phyloP scores from a whole-genome alignment of 2,113 vertebrate genomes.

The Chlamydotis undulata region DNA sequence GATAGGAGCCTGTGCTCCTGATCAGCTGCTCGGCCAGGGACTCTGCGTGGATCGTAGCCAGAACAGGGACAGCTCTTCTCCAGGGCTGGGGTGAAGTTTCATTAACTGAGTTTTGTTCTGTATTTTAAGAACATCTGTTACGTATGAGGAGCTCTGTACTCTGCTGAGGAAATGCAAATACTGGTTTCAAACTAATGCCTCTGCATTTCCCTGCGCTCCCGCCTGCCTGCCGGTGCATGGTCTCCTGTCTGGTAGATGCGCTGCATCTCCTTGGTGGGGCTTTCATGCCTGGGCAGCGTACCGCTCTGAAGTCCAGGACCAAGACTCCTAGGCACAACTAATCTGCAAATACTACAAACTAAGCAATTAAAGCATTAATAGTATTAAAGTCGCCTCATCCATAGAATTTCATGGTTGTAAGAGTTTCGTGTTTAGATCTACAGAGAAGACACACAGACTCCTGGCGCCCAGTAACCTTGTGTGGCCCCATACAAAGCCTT shows the following conservation, averaged over 20 bases:
- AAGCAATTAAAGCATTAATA: not conserved
- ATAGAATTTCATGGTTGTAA: not conserved
- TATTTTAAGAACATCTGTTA: constrained; percentile 30
- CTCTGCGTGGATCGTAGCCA: rapidly evolving
- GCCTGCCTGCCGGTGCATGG: rapidly evolving
- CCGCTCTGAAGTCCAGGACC: not conserved
- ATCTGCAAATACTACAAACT: not conserved
- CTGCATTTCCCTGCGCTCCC: not conserved
- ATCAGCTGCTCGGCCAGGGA: not conserved
- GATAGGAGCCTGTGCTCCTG: not conserved
- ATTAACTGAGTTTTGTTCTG: not conserved
- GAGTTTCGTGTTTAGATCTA: not conserved
- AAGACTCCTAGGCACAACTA: not conserved
- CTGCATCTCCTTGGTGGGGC: not conserved
- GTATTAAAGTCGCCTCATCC: not conserved
- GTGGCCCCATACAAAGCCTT: not conserved
- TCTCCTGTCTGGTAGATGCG: rapidly evolving
- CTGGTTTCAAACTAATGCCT: not conserved
- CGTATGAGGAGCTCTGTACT: not conserved
- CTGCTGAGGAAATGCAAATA: constrained; percentile 31
- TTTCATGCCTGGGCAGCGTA: not conserved
- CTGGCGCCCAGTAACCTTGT: not conserved
- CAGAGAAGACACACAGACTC: not conserved
- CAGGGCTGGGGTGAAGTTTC: constrained; percentile 13
- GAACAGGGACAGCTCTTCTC: not conserved